Conservation (phyloP, 1,140 invertebrate genomes). For the Calephelis nemesis region DNA sequence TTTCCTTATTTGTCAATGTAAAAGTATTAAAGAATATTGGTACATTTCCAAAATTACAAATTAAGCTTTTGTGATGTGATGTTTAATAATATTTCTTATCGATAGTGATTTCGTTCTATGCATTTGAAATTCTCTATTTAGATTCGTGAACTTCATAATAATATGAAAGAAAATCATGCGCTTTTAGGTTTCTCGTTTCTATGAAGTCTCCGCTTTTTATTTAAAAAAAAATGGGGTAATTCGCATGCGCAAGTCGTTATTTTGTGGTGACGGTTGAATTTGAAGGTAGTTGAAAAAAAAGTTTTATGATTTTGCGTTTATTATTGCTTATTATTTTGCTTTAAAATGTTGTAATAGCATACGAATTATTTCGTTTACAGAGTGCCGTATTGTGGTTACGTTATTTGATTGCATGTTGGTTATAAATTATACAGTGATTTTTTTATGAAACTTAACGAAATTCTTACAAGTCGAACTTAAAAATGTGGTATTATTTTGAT, state of each 20-base stretch:
- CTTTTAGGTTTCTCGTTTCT: constrained; percentile 54
- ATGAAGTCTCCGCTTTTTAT: constrained; percentile 50
- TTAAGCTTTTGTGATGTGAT: constrained; percentile 77
- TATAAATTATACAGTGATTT: constrained; percentile 31
- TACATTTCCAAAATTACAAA: constrained; percentile 61
- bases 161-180: constrained; percentile 43
- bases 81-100: constrained; percentile 61
- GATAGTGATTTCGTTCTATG: constrained; percentile 52
- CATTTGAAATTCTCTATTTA: constrained; percentile 47
- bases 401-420: constrained; percentile 59
- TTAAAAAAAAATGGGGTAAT: constrained; percentile 46
- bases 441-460: neutral
- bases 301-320: constrained; percentile 59
- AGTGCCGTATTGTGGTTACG: constrained; percentile 50
- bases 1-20: neutral
- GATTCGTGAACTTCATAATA: constrained; percentile 38
- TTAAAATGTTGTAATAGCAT: constrained; percentile 58
- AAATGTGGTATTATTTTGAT: too few relatives aligned
- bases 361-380: constrained; percentile 59
- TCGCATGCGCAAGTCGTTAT: constrained; percentile 59
- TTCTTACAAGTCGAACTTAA: neutral
- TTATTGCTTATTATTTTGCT: constrained; percentile 64
- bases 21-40: constrained; percentile 37
- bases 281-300: constrained; percentile 42
- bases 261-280: constrained; percentile 64